Conservation (phyloP, 2,888 invertebrate genomes). For the Gibbula magus region DNA sequence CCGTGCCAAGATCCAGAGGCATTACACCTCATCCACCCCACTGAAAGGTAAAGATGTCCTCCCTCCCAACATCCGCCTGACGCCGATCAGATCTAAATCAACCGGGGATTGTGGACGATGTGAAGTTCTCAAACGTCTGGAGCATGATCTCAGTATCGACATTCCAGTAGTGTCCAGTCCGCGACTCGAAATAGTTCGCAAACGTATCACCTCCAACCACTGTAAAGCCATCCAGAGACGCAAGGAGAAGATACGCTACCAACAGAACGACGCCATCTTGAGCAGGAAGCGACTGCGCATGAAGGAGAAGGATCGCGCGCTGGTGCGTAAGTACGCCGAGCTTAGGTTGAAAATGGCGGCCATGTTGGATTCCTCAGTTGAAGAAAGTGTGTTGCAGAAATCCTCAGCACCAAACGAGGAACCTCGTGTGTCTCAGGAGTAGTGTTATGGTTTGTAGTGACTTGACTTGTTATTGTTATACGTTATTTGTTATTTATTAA, state of each 20-base stretch:
- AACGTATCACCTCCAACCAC: neutral
- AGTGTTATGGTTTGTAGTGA: too few relatives aligned
- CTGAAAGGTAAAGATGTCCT: neutral
- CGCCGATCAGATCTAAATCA: neutral
- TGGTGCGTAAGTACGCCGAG: neutral
- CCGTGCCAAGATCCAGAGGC: neutral
- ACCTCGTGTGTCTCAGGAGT: too few relatives aligned
- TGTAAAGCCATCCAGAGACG: neutral
- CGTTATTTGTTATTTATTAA: too few relatives aligned
- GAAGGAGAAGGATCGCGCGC: neutral
- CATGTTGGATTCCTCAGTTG: neutral
- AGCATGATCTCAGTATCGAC: neutral
- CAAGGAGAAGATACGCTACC: neutral
- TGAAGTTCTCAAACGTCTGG: neutral
- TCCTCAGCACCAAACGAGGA: too few relatives aligned
- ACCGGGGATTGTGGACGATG: neutral
- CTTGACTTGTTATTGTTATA: too few relatives aligned
- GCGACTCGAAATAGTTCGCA: neutral
- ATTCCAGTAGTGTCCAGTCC: neutral
- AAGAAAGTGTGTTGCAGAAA: neutral
- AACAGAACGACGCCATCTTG: slow-evolving; percentile 5
- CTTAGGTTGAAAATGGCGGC: slow-evolving; percentile 1
- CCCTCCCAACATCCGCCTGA: neutral
- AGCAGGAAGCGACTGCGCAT: neutral
- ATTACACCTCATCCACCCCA: neutral